Percentiles rank a stretch among this genome's conserved stretches.
Evolutionary conservation across 2,113 vertebrate species (phyloP).

Genomic region (Nymphicus hollandicus): DNA sequence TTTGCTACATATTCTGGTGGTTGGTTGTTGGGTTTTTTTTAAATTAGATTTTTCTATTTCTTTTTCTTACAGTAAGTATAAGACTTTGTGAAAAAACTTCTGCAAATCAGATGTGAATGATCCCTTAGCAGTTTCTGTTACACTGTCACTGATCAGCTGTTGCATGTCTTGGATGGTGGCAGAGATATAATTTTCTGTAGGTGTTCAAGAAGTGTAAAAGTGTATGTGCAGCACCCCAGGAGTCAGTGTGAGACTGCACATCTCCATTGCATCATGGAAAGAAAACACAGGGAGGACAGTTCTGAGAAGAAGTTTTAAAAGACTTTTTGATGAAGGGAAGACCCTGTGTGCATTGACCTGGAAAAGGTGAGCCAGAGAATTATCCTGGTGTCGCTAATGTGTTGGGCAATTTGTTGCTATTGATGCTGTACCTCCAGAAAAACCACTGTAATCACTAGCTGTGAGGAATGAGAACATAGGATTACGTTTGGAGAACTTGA

Average conservation of each 20-base stretch:
- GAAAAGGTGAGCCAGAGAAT: background rate
- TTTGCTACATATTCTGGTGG: background rate
- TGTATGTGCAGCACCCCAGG: background rate
- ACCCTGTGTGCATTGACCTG: background rate
- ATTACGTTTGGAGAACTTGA: background rate
- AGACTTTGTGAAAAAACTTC: background rate
- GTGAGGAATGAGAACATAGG: background rate
- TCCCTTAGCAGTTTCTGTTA: background rate
- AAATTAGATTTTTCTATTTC: background rate
- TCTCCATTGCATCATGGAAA: background rate
- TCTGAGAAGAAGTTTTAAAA: background rate
- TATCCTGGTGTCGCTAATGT: rapidly evolving
- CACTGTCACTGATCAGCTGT: background rate
- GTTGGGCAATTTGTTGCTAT: background rate
- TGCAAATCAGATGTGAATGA: background rate
- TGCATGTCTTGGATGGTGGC: rapidly evolving
- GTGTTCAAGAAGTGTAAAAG: background rate
- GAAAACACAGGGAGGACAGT: background rate
- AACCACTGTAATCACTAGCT: background rate
- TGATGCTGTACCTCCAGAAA: background rate
- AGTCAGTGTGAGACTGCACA: background rate
- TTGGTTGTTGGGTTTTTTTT: background rate
- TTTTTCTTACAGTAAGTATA: background rate
- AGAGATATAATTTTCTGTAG: background rate
- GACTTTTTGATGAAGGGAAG: background rate